Percentiles rank a stretch among this genome's conserved stretches.
Evolutionary conservation across 1,140 invertebrate species (phyloP).

Genomic region (Pararge aegeria): DNA sequence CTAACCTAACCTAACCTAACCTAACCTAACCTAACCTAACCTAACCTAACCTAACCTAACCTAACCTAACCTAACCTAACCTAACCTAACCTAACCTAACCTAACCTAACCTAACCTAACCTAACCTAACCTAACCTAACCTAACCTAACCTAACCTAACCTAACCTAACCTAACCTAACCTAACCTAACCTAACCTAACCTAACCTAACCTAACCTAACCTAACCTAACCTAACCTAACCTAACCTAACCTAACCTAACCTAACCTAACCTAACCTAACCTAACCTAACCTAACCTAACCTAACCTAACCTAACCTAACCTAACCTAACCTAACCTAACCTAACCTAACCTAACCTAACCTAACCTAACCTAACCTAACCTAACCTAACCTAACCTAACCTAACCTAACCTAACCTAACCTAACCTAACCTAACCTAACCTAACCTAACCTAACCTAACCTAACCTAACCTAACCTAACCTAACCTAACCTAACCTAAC

Average conservation of each 20-base stretch:
- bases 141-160: constrained; percentile 10
- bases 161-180: constrained; percentile 8
- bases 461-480: constrained; percentile 10
- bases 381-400: constrained; percentile 10
- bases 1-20: constrained; percentile 10
- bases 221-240: constrained; percentile 10
- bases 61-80: constrained; percentile 10
- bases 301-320: constrained; percentile 10
- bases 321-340: constrained; percentile 10
- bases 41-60: constrained; percentile 10
- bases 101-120: constrained; percentile 10
- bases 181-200: constrained; percentile 4
- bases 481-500: constrained; percentile 7
- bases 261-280: constrained; percentile 10
- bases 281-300: constrained; percentile 10
- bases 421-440: constrained; percentile 10
- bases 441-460: constrained; percentile 10
- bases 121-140: constrained; percentile 10
- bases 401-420: constrained; percentile 10
- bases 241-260: constrained; percentile 10
- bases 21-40: constrained; percentile 10
- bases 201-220: constrained; percentile 10
- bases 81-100: constrained; percentile 10
- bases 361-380: constrained; percentile 10
- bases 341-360: constrained; percentile 10